phyloP scores from a whole-genome alignment of 92 coral and sea anemone species.

The Montipora capitata region DNA sequence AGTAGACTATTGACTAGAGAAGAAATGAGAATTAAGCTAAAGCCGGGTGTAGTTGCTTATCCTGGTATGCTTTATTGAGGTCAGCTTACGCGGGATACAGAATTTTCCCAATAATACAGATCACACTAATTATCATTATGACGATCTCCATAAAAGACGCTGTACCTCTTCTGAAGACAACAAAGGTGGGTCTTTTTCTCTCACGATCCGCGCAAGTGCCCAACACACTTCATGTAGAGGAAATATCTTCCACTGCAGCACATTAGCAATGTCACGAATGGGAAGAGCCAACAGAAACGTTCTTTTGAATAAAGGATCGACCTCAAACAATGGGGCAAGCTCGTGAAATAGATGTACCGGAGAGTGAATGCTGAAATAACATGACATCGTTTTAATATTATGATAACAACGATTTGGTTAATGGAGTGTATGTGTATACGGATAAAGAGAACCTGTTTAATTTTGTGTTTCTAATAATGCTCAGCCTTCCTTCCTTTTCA shows the following conservation, averaged over 20 bases:
- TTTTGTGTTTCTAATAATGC: too few species aligned
- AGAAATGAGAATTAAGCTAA: too few species aligned
- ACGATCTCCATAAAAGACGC: not conserved
- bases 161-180: conserved; percentile 30
- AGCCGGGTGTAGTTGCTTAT: too few species aligned
- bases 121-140: too few species aligned
- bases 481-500: too few species aligned
- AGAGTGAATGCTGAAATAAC: not conserved
- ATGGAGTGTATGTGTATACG: not conserved
- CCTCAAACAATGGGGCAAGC: conserved; percentile 61
- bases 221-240: conserved; percentile 77
- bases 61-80: too few species aligned
- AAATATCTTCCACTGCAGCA: conserved; percentile 43
- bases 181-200: conserved; percentile 11
- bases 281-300: conserved; percentile 78
- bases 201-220: conserved; percentile 57
- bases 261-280: conserved; percentile 45
- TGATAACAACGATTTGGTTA: too few species aligned
- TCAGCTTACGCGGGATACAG: too few species aligned
- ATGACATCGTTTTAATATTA: not conserved
- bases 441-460: not conserved
- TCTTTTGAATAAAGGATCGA: conserved; percentile 83
- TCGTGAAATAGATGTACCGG: conserved; percentile 9
- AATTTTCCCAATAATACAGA: too few species aligned
- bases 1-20: too few species aligned